Evolutionary conservation across 2,113 vertebrate genomes (phyloP), one percentile per base, ranked within the genome.

Genomic region (Melanotaenia duboulayi): DNA sequence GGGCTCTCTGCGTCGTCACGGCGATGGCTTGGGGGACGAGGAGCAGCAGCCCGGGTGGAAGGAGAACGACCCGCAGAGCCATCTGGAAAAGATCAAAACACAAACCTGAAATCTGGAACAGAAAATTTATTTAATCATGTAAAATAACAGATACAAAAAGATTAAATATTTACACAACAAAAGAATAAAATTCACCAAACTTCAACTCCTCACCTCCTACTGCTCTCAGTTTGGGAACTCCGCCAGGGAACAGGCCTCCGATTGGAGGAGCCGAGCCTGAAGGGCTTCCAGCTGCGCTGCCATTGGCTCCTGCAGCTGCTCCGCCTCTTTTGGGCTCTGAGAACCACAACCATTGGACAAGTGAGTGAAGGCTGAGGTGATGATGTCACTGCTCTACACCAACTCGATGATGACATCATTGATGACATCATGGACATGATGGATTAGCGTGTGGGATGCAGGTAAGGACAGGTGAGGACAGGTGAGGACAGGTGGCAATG

Each of bases 191-290:
- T n/a, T n/a, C n/a, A n/a, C n/a, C n/a, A n/a, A n/a, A n/a, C n/a
- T n/a, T n/a, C n/a, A n/a, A n/a, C 17, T 93, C 90, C 88, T 95
- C 92, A 74, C 92, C 92, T 87, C 93, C 95, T 4, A 97, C 93
- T 0, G 95, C 92, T 42, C 95, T 89, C 35, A 97, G 94, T 83
- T 95, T 97, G n/a, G 95, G 95, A 62, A 95, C 95, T 0, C 96
- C 95, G 0, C 95, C 95, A 19, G 95, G 94, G 83, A 98, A 97
- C 65, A 97, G 90, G 3, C 94, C 93, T 23, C 95, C 95, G 50
- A 95, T 95, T 35, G 96, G 93, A 74, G 78, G 76, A 74, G 93
- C 78, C 1, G 87, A 90, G 11, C 89, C 90, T 4, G 94, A 85
- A 19, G 94, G 71, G 1, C 91, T 88, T 65, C 91, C 2, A 17